These are phyloP conservation scores for Saguinus midas DNA, from an alignment of 2,113 vertebrate species.

Conservation along the genomic window DNA sequence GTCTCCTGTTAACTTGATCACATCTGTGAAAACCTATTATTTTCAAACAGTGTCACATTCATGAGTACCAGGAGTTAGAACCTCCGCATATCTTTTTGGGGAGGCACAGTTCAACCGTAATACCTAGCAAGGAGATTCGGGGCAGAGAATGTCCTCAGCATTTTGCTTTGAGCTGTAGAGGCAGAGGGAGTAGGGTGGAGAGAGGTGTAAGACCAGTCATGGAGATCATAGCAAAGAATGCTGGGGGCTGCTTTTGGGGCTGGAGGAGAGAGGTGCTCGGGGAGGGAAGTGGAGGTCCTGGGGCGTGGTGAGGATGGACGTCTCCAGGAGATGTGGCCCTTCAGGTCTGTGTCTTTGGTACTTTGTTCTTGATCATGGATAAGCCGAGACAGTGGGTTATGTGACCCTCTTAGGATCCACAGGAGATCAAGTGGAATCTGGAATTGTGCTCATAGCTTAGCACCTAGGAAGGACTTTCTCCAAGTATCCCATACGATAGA, in stretches of 20 bases:
- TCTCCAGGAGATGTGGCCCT: neutral
- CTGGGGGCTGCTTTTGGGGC: neutral
- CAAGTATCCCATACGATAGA: neutral
- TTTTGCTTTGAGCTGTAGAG: neutral
- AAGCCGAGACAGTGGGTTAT: neutral
- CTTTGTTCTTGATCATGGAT: neutral
- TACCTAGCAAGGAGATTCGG: neutral
- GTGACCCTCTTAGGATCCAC: accelerated
- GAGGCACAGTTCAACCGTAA: neutral
- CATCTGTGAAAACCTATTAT: neutral
- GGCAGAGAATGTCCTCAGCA: neutral
- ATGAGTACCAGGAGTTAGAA: neutral
- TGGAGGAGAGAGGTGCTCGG: no score
- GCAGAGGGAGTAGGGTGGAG: neutral
- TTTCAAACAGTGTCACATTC: neutral
- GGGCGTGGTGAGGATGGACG: no score
- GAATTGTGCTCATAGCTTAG: neutral
- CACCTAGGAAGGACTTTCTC: neutral
- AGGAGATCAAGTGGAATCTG: neutral
- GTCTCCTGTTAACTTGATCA: neutral
- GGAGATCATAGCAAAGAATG: neutral
- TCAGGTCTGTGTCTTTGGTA: neutral
- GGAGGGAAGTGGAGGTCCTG: neutral
- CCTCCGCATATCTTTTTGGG: neutral
- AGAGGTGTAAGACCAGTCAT: neutral